phyloP scores from a whole-genome alignment of 1,140 invertebrate genomes.

The Streblospio benedicti region DNA sequence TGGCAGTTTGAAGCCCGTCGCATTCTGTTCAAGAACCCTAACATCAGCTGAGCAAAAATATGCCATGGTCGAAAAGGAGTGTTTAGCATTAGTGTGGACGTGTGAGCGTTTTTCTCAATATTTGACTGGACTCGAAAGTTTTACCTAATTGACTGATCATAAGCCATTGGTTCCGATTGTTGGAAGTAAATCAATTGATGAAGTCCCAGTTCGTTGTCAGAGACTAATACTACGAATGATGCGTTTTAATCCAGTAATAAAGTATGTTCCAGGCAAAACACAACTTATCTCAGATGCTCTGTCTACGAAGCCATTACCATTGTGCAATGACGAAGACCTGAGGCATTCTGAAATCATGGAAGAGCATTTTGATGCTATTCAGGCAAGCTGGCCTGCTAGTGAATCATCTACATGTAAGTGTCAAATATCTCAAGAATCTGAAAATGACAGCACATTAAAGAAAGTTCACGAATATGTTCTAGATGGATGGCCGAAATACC shows the following conservation, averaged over 20 bases:
- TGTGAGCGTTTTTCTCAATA: constrained; percentile 51
- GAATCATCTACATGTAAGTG: too few relatives aligned
- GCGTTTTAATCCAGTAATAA: constrained; percentile 10
- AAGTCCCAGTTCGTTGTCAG: constrained; percentile 17
- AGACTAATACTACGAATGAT: constrained; percentile 17
- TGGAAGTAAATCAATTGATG: constrained; percentile 6
- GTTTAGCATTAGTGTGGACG: constrained; percentile 18
- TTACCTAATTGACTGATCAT: constrained; percentile 32
- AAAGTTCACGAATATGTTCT: too few relatives aligned
- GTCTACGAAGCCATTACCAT: too few relatives aligned
- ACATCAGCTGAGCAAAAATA: constrained; percentile 26
- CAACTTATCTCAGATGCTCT: constrained; percentile 18
- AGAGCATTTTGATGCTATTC: too few relatives aligned
- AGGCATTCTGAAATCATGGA: too few relatives aligned
- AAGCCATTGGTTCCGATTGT: constrained; percentile 30
- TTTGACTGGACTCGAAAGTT: constrained; percentile 37
- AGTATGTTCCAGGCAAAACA: constrained; percentile 20
- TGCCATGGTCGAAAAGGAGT: constrained; percentile 22
- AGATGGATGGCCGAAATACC: too few relatives aligned
- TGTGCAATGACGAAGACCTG: too few relatives aligned
- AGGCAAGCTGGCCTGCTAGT: too few relatives aligned
- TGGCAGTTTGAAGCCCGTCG: constrained; percentile 14
- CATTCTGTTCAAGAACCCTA: constrained; percentile 23
- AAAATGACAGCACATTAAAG: too few relatives aligned
- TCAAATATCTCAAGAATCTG: too few relatives aligned